These are phyloP conservation scores for Araneus ventricosus DNA, from an alignment of 1,140 invertebrate genomes.

Conservation along the genomic window DNA sequence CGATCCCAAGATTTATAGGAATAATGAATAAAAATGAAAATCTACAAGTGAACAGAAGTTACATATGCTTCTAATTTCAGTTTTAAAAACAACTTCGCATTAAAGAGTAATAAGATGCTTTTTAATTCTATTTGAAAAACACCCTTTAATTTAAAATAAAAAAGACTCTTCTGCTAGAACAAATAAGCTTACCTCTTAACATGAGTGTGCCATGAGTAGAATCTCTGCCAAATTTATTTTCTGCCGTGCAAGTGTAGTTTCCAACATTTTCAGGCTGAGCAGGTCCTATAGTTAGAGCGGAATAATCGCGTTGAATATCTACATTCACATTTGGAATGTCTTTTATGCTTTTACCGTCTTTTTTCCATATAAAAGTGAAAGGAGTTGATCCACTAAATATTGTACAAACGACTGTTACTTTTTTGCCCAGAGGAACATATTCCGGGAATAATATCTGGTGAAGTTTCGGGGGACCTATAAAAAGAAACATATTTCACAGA, in stretches of 20 bases:
- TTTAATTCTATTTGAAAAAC: no score
- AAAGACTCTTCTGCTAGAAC: no score
- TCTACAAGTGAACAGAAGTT: no score
- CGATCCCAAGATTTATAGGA: no score
- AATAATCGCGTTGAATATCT: conserved; percentile 1
- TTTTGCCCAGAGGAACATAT: conserved; percentile 35
- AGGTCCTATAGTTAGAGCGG: conserved; percentile 33
- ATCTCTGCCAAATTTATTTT: conserved; percentile 74
- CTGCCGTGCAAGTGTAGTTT: conserved; percentile 59
- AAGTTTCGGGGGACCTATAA: conserved; percentile 41
- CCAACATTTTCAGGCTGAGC: conserved; percentile 49
- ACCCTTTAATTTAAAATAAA: no score
- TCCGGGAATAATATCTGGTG: conserved; percentile 58
- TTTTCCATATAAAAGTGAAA: conserved; percentile 18
- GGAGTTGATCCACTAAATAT: background rate
- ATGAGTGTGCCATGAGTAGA: conserved; percentile 75
- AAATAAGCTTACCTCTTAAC: conserved; percentile 67
- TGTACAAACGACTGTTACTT: conserved; percentile 29
- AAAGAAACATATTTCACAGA: background rate
- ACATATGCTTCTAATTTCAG: no score
- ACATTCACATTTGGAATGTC: conserved; percentile 1
- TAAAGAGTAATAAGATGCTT: no score
- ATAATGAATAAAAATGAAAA: no score
- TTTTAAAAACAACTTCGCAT: no score
- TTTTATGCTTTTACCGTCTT: conserved; percentile 42